These are phyloP conservation scores for Zaprionus tsacasi DNA, from an alignment of 1,140 invertebrate species.

Conservation along the genomic window DNA sequence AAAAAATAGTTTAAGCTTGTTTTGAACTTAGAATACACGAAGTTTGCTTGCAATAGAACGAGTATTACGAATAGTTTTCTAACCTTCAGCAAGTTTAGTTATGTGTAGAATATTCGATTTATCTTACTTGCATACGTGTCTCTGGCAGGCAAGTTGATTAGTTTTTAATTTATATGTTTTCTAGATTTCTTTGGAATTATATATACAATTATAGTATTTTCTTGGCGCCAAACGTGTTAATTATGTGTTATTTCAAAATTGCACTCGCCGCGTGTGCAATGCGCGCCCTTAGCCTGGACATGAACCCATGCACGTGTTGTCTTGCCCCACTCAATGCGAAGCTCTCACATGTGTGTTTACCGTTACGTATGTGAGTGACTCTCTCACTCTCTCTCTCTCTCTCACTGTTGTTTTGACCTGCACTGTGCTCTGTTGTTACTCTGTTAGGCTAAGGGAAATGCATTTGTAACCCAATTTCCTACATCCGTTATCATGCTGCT, in stretches of 20 bases:
- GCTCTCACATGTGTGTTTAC: constrained; percentile 54
- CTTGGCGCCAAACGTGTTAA: background rate
- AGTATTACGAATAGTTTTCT: background rate
- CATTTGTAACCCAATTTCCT: constrained; percentile 79
- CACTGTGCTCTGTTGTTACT: constrained; percentile 62
- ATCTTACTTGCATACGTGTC: too few species aligned
- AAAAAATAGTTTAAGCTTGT: background rate
- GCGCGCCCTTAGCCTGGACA: constrained; percentile 66
- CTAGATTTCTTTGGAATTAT: background rate
- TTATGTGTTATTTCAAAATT: constrained; percentile 60
- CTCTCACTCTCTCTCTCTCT: constrained; percentile 25
- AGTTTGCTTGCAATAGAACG: background rate
- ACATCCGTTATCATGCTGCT: constrained; percentile 70
- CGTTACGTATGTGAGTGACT: constrained; percentile 18
- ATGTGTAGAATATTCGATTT: too few species aligned
- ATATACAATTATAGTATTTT: background rate
- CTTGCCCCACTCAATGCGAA: constrained; percentile 42
- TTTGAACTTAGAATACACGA: background rate
- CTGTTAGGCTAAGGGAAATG: constrained; percentile 74
- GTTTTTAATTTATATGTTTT: background rate
- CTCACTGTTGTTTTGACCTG: constrained; percentile 25
- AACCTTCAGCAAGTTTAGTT: background rate
- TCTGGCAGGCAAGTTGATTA: too few species aligned
- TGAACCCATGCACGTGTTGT: constrained; percentile 38
- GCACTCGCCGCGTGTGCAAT: constrained; percentile 44